Evolutionary conservation across 2,797 vertebrate species (phyloP).

Genomic region (Carapus acus): DNA sequence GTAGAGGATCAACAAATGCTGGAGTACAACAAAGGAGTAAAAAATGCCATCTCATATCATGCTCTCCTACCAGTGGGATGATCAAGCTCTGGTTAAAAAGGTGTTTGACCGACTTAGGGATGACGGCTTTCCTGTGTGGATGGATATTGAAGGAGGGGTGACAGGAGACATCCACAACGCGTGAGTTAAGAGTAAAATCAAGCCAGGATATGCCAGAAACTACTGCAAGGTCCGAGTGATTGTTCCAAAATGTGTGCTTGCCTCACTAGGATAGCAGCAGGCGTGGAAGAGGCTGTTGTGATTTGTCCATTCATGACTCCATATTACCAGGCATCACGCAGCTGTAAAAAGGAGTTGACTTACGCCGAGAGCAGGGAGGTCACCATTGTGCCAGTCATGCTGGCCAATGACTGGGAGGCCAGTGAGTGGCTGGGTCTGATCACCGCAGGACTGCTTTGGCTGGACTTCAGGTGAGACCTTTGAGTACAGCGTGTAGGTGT

Average conservation of each 20-base stretch:
- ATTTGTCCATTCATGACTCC: conserved; percentile 60
- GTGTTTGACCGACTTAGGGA: conserved; percentile 50
- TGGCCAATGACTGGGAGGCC: conserved; percentile 57
- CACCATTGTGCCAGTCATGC: conserved; percentile 52
- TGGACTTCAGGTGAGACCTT: conserved; percentile 58
- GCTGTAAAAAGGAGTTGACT: conserved; percentile 64
- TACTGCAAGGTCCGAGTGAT: not conserved
- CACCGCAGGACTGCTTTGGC: conserved; percentile 58
- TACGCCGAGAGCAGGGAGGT: conserved; percentile 53
- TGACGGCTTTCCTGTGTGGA: conserved; percentile 56
- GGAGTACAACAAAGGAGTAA: not conserved
- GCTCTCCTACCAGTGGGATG: conserved; percentile 63
- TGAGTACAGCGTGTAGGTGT: too few relatives aligned
- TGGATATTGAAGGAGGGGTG: conserved; percentile 62
- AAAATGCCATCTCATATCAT: conserved; percentile 53
- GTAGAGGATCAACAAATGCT: not conserved
- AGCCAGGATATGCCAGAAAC: not conserved
- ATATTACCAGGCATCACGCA: conserved; percentile 58
- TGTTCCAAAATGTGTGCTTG: too few relatives aligned
- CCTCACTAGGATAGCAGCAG: conserved; percentile 54
- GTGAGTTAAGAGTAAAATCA: conserved; percentile 34
- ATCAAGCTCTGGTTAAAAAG: conserved; percentile 57
- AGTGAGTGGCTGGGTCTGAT: conserved; percentile 64
- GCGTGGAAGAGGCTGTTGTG: conserved; percentile 59
- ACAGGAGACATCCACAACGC: conserved; percentile 58